Percentiles rank a stretch among this genome's conserved stretches.
Conservation (phyloP, 2,888 invertebrate species). For the Stenoptilia bipunctidactyla region DNA sequence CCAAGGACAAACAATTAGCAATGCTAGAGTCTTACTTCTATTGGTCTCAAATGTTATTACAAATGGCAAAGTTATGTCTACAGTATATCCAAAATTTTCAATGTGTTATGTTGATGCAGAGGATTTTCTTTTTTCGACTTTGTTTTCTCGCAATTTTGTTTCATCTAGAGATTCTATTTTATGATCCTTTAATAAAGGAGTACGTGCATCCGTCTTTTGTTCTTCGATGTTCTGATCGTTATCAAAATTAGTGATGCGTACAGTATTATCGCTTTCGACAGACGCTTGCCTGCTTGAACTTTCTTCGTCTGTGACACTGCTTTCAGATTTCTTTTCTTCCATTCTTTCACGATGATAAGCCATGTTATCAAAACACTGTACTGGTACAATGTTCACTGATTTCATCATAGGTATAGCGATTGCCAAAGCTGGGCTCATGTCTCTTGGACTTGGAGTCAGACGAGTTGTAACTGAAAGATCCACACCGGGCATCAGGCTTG, state of each 20-base stretch:
- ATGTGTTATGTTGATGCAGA: conserved; percentile 56
- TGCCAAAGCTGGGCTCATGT: conserved; percentile 74
- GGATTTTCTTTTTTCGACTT: conserved; percentile 58
- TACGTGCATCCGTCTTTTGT: conserved; percentile 40
- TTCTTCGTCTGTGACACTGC: conserved; percentile 32
- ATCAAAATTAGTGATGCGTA: conserved; percentile 47
- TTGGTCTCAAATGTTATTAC: conserved; percentile 30
- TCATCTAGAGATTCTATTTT: conserved; percentile 63
- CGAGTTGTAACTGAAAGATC: conserved; percentile 76
- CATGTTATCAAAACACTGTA: conserved; percentile 65
- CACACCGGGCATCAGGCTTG: conserved; percentile 66
- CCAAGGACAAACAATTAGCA: conserved; percentile 5
- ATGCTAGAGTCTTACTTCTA: conserved; percentile 28
- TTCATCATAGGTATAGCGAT: conserved; percentile 75
- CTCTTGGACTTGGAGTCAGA: conserved; percentile 76
- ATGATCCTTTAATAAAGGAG: conserved; percentile 53
- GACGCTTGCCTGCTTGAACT: conserved; percentile 44
- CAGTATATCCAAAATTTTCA: background rate
- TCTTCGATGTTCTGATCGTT: conserved; percentile 35
- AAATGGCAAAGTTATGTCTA: conserved; percentile 10
- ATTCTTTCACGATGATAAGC: conserved; percentile 51
- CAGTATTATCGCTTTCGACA: conserved; percentile 43
- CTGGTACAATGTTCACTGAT: conserved; percentile 58
- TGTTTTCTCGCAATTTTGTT: conserved; percentile 52
- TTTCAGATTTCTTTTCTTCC: conserved; percentile 26